Percentiles rank a stretch among this genome's conserved stretches.
Evolutionary conservation across 2,888 invertebrate species (phyloP).

Genomic region (Amorpha juglandis): DNA sequence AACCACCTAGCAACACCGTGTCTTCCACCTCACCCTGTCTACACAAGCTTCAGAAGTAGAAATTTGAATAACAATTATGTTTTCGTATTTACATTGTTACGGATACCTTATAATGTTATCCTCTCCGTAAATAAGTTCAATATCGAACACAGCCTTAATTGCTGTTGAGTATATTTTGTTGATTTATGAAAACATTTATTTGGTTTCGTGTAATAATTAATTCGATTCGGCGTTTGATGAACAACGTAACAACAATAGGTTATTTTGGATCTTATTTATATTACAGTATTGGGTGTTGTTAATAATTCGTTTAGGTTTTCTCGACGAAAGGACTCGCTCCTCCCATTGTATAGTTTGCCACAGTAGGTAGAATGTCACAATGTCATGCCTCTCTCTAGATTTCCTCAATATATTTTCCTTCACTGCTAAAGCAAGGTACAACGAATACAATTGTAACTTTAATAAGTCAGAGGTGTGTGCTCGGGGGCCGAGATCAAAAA

Average conservation of each 20-base stretch:
- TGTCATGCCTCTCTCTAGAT: too few relatives aligned
- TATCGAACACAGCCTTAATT: background rate
- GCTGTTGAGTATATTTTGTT: background rate
- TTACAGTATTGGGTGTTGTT: background rate
- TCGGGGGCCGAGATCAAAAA: too few relatives aligned
- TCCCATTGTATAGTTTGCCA: background rate
- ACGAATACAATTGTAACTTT: too few relatives aligned
- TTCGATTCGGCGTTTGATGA: background rate
- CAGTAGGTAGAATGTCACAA: too few relatives aligned
- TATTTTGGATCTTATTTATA: background rate
- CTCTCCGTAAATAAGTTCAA: background rate
- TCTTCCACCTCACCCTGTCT: background rate
- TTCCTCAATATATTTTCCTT: too few relatives aligned
- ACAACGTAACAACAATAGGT: background rate
- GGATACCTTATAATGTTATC: background rate
- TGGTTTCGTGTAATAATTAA: slow-evolving; percentile 12
- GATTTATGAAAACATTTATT: background rate
- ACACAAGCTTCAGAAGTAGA: background rate
- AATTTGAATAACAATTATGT: background rate
- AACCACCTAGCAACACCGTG: background rate
- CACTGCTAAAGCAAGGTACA: too few relatives aligned
- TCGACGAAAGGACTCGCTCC: background rate
- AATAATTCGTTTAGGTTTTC: background rate
- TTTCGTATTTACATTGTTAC: background rate
- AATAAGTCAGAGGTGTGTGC: too few relatives aligned